phyloP scores from a whole-genome alignment of 2,797 vertebrate species.

The Vireo griseus region DNA sequence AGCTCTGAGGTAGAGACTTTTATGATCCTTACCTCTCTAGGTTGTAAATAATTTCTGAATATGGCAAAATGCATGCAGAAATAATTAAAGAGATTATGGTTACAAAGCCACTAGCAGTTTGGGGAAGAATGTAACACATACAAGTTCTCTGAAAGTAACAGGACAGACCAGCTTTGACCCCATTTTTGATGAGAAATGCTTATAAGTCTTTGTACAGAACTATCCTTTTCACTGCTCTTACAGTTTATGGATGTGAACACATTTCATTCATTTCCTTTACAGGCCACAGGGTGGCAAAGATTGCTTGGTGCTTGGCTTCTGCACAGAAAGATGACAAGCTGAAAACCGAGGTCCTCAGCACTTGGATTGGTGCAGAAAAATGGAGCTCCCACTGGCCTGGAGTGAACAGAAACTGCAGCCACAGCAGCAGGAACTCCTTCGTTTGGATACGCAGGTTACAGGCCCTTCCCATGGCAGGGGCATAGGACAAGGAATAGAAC shows the following conservation, averaged over 20 bases:
- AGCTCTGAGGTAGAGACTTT: background rate
- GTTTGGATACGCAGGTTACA: background rate
- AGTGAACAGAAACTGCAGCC: background rate
- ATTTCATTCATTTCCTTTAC: background rate
- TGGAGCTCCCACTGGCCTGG: background rate
- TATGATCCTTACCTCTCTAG: background rate
- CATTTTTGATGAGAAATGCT: background rate
- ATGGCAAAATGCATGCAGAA: background rate
- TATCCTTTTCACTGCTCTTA: background rate
- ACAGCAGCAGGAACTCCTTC: background rate
- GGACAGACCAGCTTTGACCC: background rate
- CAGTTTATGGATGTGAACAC: background rate
- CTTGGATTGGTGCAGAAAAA: accelerated
- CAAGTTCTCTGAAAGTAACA: background rate
- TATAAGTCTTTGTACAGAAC: background rate
- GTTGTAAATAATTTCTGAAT: background rate
- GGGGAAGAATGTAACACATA: background rate
- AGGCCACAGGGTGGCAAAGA: slow-evolving; percentile 16
- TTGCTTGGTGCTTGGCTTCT: background rate
- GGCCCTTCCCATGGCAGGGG: background rate
- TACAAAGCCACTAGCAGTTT: background rate
- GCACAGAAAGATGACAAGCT: background rate
- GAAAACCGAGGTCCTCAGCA: background rate
- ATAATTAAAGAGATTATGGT: background rate
- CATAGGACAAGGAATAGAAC: accelerated